A percentile compares a stretch with the other conserved stretches of the same genome.
phyloP scores from a whole-genome alignment of 2,797 vertebrate genomes.

The Silurus lanzhouensis region DNA sequence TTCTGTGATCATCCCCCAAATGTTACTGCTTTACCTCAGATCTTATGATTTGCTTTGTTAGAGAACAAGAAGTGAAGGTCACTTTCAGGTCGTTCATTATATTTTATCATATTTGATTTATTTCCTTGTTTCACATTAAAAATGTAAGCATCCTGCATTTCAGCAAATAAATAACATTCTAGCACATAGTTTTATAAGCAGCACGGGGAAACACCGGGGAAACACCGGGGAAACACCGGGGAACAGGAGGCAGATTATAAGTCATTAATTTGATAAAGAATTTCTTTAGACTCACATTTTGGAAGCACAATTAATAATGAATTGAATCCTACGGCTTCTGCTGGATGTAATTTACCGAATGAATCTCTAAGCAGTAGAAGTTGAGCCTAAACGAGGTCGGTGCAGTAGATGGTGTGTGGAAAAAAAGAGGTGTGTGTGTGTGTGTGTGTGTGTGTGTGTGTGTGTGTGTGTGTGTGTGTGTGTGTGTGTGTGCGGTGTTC shows the following conservation, averaged over 20 bases:
- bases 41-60: too few species aligned
- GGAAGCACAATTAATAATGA: background rate
- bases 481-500: slow-evolving; percentile 7
- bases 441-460: slow-evolving; percentile 18
- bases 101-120: too few species aligned
- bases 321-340: background rate
- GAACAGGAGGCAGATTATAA: background rate
- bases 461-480: too few species aligned
- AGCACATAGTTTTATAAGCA: background rate
- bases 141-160: too few species aligned
- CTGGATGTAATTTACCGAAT: background rate
- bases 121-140: too few species aligned
- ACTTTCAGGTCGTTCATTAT: too few species aligned
- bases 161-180: too few species aligned
- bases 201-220: too few species aligned
- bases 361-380: background rate
- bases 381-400: background rate
- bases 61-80: too few species aligned
- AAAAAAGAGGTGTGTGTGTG: slow-evolving; percentile 9
- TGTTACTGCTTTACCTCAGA: too few species aligned
- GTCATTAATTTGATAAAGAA: background rate
- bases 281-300: background rate
- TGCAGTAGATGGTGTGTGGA: background rate
- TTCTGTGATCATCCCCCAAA: too few species aligned
- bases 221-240: too few species aligned